phyloP scores from a whole-genome alignment of 92 coral and sea anemone genomes.

The Heteractis magnifica region DNA sequence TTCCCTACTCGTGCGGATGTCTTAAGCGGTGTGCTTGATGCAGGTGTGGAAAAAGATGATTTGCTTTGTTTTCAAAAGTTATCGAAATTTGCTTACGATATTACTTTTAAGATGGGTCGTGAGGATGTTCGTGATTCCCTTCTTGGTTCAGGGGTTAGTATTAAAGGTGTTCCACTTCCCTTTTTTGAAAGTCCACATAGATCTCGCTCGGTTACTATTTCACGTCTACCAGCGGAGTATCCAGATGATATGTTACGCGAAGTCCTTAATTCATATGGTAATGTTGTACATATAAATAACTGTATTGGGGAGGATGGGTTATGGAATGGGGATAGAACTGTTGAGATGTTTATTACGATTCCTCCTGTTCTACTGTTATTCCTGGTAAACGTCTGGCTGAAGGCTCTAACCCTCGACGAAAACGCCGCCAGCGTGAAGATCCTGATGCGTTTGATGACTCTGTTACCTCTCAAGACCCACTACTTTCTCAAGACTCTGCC shows the following conservation, averaged over 20 bases:
- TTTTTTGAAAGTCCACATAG: background rate
- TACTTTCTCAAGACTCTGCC: too few species aligned
- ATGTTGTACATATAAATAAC: background rate
- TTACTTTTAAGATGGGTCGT: background rate
- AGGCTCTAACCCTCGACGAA: too few species aligned
- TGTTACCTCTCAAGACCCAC: too few species aligned
- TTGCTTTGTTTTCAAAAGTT: background rate
- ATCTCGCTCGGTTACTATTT: background rate
- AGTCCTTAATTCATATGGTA: background rate
- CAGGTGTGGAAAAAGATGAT: too few species aligned
- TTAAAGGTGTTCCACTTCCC: background rate
- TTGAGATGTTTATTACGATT: background rate
- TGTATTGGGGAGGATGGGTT: background rate
- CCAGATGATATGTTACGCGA: background rate
- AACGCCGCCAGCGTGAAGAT: too few species aligned
- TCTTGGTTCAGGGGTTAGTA: background rate
- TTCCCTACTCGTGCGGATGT: too few species aligned
- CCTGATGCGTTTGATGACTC: too few species aligned
- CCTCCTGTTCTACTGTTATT: too few species aligned
- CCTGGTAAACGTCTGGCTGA: too few species aligned
- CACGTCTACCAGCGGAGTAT: background rate
- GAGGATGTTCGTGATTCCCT: background rate
- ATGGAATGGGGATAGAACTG: slow-evolving; percentile 1
- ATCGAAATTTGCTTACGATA: background rate
- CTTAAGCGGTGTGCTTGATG: too few species aligned